phyloP scores from a whole-genome alignment of 2,113 vertebrate genomes.

The Thunnus maccoyii region DNA sequence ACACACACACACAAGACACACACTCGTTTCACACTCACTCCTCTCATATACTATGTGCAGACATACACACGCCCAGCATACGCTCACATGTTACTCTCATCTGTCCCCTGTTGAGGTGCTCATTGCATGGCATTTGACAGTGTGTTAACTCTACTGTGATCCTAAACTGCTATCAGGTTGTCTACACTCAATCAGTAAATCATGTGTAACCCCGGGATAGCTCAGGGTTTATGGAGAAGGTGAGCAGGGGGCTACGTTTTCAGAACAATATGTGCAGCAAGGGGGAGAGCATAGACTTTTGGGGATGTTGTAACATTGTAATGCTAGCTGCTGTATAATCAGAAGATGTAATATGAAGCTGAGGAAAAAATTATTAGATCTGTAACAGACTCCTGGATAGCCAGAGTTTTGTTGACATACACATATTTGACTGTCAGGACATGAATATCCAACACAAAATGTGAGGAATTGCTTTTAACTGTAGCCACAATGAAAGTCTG shows the following conservation, averaged over 20 bases:
- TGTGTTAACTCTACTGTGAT: constrained; percentile 79
- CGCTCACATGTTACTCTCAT: constrained; percentile 69
- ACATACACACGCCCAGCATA: constrained; percentile 67
- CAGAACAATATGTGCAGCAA: constrained; percentile 58
- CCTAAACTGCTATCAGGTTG: constrained; percentile 80
- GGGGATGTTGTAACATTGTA: constrained; percentile 28
- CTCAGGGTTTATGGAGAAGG: constrained; percentile 55
- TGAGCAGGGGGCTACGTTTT: constrained; percentile 54
- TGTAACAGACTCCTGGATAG: not conserved
- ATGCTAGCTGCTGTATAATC: constrained; percentile 4
- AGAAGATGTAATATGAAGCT: not conserved
- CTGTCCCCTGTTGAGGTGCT: constrained; percentile 74
- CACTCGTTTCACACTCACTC: constrained; percentile 62
- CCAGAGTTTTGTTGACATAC: not conserved
- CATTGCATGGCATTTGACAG: constrained; percentile 80
- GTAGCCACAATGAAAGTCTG: not conserved
- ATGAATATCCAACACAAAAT: not conserved
- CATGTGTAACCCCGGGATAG: constrained; percentile 65
- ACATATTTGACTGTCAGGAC: constrained; percentile 4
- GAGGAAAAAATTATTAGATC: not conserved
- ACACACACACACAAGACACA: constrained; percentile 56
- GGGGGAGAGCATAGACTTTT: constrained; percentile 4
- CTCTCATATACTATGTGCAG: constrained; percentile 65
- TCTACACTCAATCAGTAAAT: constrained; percentile 78
- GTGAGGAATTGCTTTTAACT: not conserved